phyloP scores from a whole-genome alignment of 2,113 vertebrate species.

The Protomyctophum bolini region DNA sequence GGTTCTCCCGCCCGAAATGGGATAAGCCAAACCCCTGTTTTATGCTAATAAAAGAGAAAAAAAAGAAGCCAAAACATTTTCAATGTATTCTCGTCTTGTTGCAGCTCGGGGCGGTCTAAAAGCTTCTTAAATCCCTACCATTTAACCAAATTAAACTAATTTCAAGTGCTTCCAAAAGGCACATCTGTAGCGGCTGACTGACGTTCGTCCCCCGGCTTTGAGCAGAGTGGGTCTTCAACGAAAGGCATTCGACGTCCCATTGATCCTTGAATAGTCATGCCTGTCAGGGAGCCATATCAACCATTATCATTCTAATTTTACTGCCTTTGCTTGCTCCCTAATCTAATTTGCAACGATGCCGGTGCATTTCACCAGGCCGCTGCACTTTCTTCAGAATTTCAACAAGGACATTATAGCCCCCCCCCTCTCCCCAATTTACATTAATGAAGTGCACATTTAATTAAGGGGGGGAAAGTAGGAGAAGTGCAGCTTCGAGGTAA shows the following conservation, averaged over 20 bases:
- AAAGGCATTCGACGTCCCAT: constrained; percentile 90
- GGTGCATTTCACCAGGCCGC: constrained; percentile 92
- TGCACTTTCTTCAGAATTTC: constrained; percentile 99
- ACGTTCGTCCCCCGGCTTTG: constrained; percentile 87
- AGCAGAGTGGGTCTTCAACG: constrained; percentile 84
- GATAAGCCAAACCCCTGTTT: constrained; percentile 81
- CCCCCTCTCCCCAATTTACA: constrained; percentile 89
- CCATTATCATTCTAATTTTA: constrained; percentile 99
- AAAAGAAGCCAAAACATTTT: constrained; percentile 87
- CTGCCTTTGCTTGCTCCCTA: constrained; percentile 98
- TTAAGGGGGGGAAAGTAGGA: constrained; percentile 85
- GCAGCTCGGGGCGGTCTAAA: constrained; percentile 85
- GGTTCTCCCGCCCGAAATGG: too few species aligned
- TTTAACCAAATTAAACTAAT: constrained; percentile 99
- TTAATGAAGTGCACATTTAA: constrained; percentile 99
- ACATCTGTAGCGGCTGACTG: constrained; percentile 90
- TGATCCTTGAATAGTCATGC: constrained; percentile 99
- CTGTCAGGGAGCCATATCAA: constrained; percentile 99
- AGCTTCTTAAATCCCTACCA: constrained; percentile 96
- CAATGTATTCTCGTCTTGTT: constrained; percentile 97
- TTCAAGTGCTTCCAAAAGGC: constrained; percentile 97
- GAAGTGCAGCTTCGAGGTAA: constrained; percentile 84
- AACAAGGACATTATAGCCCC: constrained; percentile 99
- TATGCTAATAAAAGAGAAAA: constrained; percentile 90
- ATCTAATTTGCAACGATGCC: constrained; percentile 99